Conservation (phyloP, 30 jellyfish, hydroid and myxozoan genomes). For the Rhopilema esculentum region DNA sequence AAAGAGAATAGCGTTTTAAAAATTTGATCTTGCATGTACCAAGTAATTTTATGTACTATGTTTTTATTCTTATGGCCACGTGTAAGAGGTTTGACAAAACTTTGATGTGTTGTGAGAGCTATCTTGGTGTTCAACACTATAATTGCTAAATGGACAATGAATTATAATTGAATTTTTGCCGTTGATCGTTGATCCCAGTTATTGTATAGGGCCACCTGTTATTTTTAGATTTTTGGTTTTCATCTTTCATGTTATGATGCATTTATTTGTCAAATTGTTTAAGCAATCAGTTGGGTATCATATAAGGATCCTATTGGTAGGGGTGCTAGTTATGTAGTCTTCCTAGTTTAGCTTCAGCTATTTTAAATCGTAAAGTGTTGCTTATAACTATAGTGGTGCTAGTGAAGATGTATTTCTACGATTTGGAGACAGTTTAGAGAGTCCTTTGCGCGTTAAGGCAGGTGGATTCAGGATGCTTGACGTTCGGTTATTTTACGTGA, state of each 20-base stretch:
- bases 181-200: slow-evolving; percentile 57
- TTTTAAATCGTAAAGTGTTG: not conserved
- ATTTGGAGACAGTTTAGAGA: not conserved
- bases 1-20: not conserved
- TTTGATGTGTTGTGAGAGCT: slow-evolving; percentile 38
- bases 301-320: not conserved
- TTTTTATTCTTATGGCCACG: no score
- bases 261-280: not conserved
- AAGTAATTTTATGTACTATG: no score
- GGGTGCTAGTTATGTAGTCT: not conserved
- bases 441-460: not conserved
- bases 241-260: slow-evolving; percentile 58
- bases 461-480: not conserved
- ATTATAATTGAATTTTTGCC: slow-evolving; percentile 53
- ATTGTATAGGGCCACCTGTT: slow-evolving; percentile 69
- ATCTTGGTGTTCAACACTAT: slow-evolving; percentile 74
- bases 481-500: not conserved
- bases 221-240: slow-evolving; percentile 25
- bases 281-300: not conserved
- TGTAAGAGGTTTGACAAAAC: no score
- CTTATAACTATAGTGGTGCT: not conserved
- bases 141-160: slow-evolving; percentile 28
- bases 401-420: not conserved
- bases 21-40: not conserved
- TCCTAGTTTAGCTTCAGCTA: not conserved